phyloP scores from a whole-genome alignment of 2,888 invertebrate genomes.

The Caenorhabditis sp. region DNA sequence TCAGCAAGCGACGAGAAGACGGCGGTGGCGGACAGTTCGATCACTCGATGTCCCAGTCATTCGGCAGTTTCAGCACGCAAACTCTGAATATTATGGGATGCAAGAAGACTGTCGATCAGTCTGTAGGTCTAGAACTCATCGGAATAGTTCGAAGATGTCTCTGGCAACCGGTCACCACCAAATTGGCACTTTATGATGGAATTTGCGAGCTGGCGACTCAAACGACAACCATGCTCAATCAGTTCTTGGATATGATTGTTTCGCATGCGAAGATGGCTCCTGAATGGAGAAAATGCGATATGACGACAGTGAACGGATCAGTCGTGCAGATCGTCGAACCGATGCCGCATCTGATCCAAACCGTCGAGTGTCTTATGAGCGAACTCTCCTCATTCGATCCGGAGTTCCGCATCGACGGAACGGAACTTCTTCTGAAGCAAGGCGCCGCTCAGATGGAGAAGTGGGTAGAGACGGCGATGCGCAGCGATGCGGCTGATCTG shows the following conservation, averaged over 20 bases:
- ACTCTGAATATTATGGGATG: conserved; percentile 60
- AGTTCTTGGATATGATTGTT: conserved; percentile 66
- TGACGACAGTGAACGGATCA: conserved; percentile 36
- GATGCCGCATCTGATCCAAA: conserved; percentile 66
- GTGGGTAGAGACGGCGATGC: conserved; percentile 59
- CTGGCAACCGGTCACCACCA: conserved; percentile 62
- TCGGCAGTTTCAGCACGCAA: conserved; percentile 70
- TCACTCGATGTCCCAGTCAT: conserved; percentile 67
- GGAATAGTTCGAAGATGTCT: conserved; percentile 65
- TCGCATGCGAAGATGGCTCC: conserved; percentile 54
- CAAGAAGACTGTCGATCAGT: conserved; percentile 59
- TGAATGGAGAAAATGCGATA: conserved; percentile 54
- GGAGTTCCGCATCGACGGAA: conserved; percentile 41
- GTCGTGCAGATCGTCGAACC: conserved; percentile 59
- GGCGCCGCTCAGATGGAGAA: conserved; percentile 41
- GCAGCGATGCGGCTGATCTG: conserved; percentile 58
- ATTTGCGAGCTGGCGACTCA: conserved; percentile 62
- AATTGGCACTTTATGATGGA: conserved; percentile 64
- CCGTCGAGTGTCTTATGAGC: conserved; percentile 62
- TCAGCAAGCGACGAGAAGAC: conserved; percentile 59
- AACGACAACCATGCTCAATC: conserved; percentile 60
- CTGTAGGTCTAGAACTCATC: conserved; percentile 63
- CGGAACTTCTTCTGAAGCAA: conserved; percentile 45
- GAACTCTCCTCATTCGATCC: conserved; percentile 53
- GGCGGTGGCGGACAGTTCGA: conserved; percentile 63